Evolutionary conservation across 2,113 vertebrate species (phyloP).

Genomic region (Aegotheles bennettii): DNA sequence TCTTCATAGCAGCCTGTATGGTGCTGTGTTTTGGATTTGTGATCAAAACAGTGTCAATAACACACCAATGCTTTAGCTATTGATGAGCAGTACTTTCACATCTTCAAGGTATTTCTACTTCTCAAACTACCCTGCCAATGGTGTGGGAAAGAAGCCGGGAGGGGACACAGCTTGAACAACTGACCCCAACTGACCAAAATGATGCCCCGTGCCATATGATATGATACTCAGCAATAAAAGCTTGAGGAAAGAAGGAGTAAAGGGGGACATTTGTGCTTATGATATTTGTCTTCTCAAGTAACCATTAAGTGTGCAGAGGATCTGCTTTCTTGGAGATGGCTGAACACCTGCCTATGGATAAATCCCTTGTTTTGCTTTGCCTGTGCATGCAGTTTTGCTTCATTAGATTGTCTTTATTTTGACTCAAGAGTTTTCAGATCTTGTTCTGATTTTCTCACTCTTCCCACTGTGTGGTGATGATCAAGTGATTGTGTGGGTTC

Average conservation of each 20-base stretch:
- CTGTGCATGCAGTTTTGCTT: background rate
- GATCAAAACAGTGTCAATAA: background rate
- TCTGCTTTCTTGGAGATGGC: background rate
- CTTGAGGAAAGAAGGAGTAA: background rate
- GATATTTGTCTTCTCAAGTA: background rate
- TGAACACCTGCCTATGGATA: background rate
- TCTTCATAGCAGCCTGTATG: background rate
- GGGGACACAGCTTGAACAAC: background rate
- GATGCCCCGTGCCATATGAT: background rate
- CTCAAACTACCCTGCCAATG: background rate
- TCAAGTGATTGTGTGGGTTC: background rate
- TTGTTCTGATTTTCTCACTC: background rate
- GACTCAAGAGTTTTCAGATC: background rate
- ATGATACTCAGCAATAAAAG: background rate
- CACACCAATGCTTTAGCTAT: background rate
- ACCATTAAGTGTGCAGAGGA: background rate
- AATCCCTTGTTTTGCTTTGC: background rate
- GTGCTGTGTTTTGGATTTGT: background rate
- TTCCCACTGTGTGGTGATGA: rapidly evolving
- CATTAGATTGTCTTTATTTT: background rate
- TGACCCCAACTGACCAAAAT: background rate
- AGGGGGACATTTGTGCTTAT: background rate
- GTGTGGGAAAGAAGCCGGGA: background rate
- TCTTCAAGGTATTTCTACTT: background rate
- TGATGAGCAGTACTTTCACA: background rate